Base-by-base conservation (phyloP, 2,113 vertebrate species). In the Oncorhynchus clarkii region DNA sequence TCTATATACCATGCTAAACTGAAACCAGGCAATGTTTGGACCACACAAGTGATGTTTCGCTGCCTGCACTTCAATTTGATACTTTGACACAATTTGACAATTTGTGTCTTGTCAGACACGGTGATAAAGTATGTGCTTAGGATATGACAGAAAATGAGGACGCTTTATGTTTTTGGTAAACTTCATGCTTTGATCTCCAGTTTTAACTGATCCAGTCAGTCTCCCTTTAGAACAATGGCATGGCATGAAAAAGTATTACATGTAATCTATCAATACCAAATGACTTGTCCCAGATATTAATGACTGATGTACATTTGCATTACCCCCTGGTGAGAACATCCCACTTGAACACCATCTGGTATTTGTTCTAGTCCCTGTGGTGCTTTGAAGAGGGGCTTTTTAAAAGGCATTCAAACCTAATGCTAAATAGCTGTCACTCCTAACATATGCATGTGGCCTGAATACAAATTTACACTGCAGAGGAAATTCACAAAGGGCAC, bases 311-410 rank as follows among this genome's bases (percentile, higher is more conserved):
- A 80, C 74, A 87, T 90, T 88, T 87, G 88, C 87, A 88, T 87
- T 74, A 77, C 85, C 87, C 84, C 88, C 89, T 60, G 87, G 84
- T 88, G 90, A 67, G 90, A 91, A 88, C 87, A 86, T 72, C 71
- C 79, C 82, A 86, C 85, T 90, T 82, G 83, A 84, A 89, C 91
- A 90, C 90, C 91, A 92, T 91, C 91, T 92, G 89, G 85, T 90
- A 89, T 92, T 89, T 91, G 88, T 90, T 90, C 76, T 80, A 71
- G 73, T 85, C 76, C 79, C 82, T 80, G 77, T 73, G 74, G 80
- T 83, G 72, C 82, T 87, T 90, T 92, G 86, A 91, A 86, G 82
- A 87, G 86, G 81, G 80, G 82, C 78, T 88, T 88, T 89, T 89
- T 91, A 80, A 89, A 90, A 91, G 86, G 85, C 82, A 88, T 90